phyloP scores from a whole-genome alignment of 2,113 vertebrate genomes.

The Platysteira castanea region DNA sequence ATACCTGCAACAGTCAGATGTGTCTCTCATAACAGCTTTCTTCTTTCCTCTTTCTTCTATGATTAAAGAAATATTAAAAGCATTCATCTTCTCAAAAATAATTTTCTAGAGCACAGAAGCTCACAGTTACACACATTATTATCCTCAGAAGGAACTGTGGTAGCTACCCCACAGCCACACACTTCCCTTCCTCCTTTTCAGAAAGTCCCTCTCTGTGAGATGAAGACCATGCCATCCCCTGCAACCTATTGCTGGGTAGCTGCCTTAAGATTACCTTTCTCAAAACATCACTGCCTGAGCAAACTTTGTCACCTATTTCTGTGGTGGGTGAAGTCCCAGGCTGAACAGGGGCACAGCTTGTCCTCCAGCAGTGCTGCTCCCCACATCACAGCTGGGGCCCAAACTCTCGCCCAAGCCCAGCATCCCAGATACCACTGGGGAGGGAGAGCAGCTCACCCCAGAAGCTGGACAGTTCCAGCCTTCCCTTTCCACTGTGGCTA shows the following conservation, averaged over 20 bases:
- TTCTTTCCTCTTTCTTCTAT: neutral
- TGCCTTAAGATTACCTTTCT: neutral
- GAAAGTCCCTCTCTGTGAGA: neutral
- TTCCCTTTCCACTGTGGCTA: neutral
- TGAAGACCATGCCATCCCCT: neutral
- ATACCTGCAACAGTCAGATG: neutral
- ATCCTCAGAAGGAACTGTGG: neutral
- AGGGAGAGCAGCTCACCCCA: neutral
- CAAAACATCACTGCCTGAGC: neutral
- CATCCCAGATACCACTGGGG: too few relatives aligned
- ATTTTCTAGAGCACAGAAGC: neutral
- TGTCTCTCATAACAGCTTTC: neutral
- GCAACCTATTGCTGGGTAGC: neutral
- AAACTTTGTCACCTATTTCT: neutral
- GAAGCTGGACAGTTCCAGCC: neutral
- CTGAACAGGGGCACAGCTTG: rapidly evolving
- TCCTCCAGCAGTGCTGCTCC: neutral
- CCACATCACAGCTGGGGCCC: rapidly evolving
- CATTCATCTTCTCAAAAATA: neutral
- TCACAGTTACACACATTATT: neutral
- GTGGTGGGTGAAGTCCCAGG: neutral
- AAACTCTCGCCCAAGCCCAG: rapidly evolving
- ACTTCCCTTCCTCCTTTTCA: neutral
- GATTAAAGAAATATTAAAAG: neutral
- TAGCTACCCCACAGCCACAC: neutral